These are phyloP conservation scores for Acanthacorydalis orientalis DNA, from an alignment of 2,888 invertebrate species.

Conservation along the genomic window DNA sequence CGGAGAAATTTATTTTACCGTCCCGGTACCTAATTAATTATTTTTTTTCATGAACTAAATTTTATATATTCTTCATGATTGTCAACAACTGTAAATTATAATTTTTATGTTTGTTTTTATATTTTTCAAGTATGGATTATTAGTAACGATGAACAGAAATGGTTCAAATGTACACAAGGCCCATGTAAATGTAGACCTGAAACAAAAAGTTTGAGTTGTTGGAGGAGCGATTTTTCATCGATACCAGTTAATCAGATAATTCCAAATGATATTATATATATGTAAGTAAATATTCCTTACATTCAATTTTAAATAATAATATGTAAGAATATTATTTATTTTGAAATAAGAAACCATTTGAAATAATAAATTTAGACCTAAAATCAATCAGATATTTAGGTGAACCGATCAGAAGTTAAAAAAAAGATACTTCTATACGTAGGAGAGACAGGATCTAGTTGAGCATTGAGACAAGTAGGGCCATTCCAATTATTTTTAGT, in stretches of 20 bases:
- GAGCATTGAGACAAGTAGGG: too few species aligned
- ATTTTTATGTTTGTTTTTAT: background rate
- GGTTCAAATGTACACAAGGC: conserved; percentile 42
- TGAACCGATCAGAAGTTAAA: too few species aligned
- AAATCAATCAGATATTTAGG: too few species aligned
- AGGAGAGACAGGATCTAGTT: too few species aligned
- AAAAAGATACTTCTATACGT: too few species aligned
- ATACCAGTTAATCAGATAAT: conserved; percentile 42
- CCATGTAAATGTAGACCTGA: conserved; percentile 48
- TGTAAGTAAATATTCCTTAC: conserved; percentile 44
- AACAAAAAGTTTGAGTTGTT: conserved; percentile 48
- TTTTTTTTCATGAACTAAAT: background rate
- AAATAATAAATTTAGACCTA: too few species aligned
- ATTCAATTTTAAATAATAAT: background rate
- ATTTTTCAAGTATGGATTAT: conserved; percentile 43
- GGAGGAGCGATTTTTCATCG: conserved; percentile 41
- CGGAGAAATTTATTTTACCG: background rate
- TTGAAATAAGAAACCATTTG: too few species aligned
- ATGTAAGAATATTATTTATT: too few species aligned
- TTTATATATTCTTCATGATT: too few species aligned
- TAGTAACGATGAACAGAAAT: conserved; percentile 36
- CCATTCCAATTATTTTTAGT: too few species aligned
- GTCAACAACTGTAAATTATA: background rate
- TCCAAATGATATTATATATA: conserved; percentile 42
- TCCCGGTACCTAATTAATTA: background rate